A percentile compares a stretch with the other conserved stretches of the same genome.
Conservation (phyloP, 2,113 vertebrate genomes). For the Hypanus sabinus region DNA sequence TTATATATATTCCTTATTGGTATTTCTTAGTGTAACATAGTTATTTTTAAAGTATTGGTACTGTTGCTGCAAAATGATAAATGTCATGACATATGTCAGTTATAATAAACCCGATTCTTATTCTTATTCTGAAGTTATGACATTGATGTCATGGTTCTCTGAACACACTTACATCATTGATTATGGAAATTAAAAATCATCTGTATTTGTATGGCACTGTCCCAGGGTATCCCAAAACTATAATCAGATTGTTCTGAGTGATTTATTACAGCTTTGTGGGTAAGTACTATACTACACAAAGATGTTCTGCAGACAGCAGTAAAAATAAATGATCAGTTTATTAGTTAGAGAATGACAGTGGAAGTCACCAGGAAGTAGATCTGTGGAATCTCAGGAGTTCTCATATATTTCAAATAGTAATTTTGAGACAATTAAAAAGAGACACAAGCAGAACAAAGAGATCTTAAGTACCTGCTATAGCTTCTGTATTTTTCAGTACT, state of each 20-base stretch:
- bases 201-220: neutral
- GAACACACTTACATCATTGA: neutral
- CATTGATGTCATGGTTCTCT: neutral
- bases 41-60: too few relatives aligned
- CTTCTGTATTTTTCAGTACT: neutral
- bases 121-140: neutral
- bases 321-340: neutral
- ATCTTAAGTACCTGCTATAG: neutral
- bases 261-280: neutral
- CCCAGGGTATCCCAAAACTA: neutral
- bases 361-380: neutral
- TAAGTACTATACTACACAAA: neutral
- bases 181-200: neutral
- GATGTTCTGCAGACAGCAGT: neutral
- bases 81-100: too few relatives aligned
- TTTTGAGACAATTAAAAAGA: neutral
- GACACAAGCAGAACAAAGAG: constrained; percentile 3
- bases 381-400: neutral
- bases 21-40: too few relatives aligned
- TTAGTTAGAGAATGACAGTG: neutral
- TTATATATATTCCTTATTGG: too few relatives aligned
- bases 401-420: constrained; percentile 10
- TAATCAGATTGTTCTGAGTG: neutral
- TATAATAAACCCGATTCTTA: too few relatives aligned
- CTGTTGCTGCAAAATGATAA: too few relatives aligned